Base-by-base conservation (phyloP, 1,140 invertebrate species). In the Caerostris extrusa region DNA sequence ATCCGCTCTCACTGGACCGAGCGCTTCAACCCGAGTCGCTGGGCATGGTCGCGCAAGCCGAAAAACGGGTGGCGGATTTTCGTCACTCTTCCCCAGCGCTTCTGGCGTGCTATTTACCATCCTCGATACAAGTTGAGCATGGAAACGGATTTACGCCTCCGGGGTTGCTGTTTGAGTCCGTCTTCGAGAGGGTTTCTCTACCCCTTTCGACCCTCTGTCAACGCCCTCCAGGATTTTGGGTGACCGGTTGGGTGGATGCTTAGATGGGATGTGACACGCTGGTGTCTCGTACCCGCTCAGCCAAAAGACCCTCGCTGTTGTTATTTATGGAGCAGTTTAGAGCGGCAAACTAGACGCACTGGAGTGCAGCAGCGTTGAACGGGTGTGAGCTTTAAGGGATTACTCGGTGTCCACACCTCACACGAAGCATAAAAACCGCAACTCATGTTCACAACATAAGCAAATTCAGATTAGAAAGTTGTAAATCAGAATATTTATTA, bases 121-220 rank as follows among this genome's bases (percentile, higher is more conserved):
- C 34, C 34, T 34, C 34, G 34, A 34, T 83, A 83, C 87, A 89
- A 89, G 64, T 55, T 69, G 61, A 10, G 17, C 67, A 57, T 81
- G 71, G 67, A 71, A 81, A 90, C 69, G 89, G 89, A 90, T 81
- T 90, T 90, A 90, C 89, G 89, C 89, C 89, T 81, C 53, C 57
- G 10, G 12, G 89, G 57, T 81, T 82, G 69, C 89, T 81, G 69
- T 53, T 64, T 57, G 69, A 90, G 6, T 64, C 34, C 69, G 12
- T 8, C 8, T 4, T 53, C 4, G 69, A 71, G 19, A 71, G 34
- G 69, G n/a, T 19, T 34, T 71, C 34, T 71, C 69, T 71, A 71
- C 7, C 69, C 34, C 61, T 64, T 64, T 64, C 17, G 12, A 34
- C 34, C 8, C 61, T 8, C 69, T 71, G 8, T 71, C 69, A 71